Conservation (phyloP, 1,140 invertebrate species). For the Idris sp. region DNA sequence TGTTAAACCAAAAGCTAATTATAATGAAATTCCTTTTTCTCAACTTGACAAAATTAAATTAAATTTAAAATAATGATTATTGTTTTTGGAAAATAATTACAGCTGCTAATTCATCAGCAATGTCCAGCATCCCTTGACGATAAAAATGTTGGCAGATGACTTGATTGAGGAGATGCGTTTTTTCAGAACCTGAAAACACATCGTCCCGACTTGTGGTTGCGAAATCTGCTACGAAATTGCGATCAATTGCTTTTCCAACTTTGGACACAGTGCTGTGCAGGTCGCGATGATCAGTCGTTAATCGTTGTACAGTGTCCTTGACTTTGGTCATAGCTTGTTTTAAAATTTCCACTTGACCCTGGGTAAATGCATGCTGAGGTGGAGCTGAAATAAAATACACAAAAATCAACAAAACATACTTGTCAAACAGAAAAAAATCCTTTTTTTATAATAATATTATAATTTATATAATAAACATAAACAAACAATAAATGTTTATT, state of each 20-base stretch:
- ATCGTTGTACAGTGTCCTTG: constrained; percentile 85
- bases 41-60: no score
- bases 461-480: no score
- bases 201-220: constrained; percentile 91
- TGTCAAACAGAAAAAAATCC: no score
- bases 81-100: no score
- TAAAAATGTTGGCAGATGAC: constrained; percentile 98
- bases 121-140: constrained; percentile 93
- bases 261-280: constrained; percentile 95
- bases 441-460: no score
- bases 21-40: no score
- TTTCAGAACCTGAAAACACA: constrained; percentile 88
- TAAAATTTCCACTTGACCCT: constrained; percentile 83
- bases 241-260: constrained; percentile 97
- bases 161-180: constrained; percentile 91
- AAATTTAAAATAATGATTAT: no score
- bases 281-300: constrained; percentile 88
- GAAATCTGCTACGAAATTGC: constrained; percentile 95
- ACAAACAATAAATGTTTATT: no score
- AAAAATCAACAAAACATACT: constrained; percentile 95
- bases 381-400: constrained; percentile 86
- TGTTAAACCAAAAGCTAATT: no score
- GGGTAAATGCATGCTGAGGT: constrained; percentile 81
- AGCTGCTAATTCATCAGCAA: constrained; percentile 88
- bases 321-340: constrained; percentile 84